A percentile compares a stretch with the other conserved stretches of the same genome.
phyloP scores from a whole-genome alignment of 2,113 vertebrate species.

The Eulemur macaco region DNA sequence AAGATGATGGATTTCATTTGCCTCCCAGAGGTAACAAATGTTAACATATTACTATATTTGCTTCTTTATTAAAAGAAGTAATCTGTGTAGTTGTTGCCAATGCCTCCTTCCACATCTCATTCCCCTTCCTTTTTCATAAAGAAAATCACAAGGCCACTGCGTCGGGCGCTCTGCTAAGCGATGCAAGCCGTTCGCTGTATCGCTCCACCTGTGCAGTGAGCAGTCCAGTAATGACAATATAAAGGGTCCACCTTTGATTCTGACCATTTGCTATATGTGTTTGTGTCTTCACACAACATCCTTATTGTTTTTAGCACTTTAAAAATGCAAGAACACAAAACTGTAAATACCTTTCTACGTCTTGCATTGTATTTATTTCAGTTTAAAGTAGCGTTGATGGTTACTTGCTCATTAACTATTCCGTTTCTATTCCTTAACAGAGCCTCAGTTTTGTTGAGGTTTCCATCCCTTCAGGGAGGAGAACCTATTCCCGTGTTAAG shows the following conservation, averaged over 20 bases:
- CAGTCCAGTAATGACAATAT: not conserved
- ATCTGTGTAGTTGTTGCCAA: not conserved
- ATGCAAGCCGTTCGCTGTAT: no score
- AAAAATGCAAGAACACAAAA: not conserved
- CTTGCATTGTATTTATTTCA: not conserved
- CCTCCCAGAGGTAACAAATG: slow-evolving; percentile 30
- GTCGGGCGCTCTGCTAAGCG: not conserved
- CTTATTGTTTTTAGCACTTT: not conserved
- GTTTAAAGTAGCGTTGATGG: not conserved
- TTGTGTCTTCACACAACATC: not conserved
- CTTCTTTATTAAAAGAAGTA: slow-evolving; percentile 34
- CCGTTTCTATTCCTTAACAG: not conserved
- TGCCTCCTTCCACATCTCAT: not conserved
- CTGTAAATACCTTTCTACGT: not conserved
- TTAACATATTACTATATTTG: slow-evolving; percentile 13
- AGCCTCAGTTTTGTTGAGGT: not conserved
- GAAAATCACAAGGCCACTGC: not conserved
- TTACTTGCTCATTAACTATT: not conserved
- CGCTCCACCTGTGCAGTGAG: not conserved
- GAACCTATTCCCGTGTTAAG: not conserved
- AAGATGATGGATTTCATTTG: slow-evolving; percentile 58
- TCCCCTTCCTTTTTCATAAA: not conserved
- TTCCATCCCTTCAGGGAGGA: not conserved
- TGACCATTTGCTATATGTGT: not conserved
- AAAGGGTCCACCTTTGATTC: not conserved